phyloP scores from a whole-genome alignment of 2,888 invertebrate genomes.

The Thyatira batis region DNA sequence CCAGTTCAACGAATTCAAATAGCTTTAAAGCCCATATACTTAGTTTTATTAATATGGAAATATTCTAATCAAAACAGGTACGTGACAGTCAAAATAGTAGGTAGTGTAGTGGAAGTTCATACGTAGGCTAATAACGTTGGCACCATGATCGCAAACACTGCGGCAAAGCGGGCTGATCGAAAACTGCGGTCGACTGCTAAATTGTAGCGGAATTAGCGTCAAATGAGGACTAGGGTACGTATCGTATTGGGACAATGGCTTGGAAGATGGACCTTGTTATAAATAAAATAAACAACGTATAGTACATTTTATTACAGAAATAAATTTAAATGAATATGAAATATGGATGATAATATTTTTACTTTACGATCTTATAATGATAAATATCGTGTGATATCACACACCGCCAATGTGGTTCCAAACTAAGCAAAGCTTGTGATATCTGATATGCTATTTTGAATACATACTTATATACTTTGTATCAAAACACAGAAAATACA shows the following conservation, averaged over 20 bases:
- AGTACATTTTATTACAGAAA: background rate
- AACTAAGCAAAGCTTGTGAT: too few species aligned
- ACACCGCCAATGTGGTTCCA: too few species aligned
- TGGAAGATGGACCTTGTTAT: conserved; percentile 1
- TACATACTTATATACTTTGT: too few species aligned
- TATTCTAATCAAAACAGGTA: background rate
- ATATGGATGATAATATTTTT: too few species aligned
- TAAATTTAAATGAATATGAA: too few species aligned
- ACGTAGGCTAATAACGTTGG: conserved; percentile 23
- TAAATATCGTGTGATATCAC: too few species aligned
- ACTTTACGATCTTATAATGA: too few species aligned
- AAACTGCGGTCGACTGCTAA: conserved; percentile 52
- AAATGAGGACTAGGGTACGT: conserved; percentile 26
- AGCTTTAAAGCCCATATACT: too few species aligned
- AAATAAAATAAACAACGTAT: conserved; percentile 5
- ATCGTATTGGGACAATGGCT: conserved; percentile 9
- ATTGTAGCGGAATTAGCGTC: conserved; percentile 38
- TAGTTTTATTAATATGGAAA: too few species aligned
- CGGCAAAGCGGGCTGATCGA: conserved; percentile 43
- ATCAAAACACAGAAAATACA: too few species aligned
- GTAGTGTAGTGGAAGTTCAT: conserved; percentile 13
- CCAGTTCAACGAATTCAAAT: too few species aligned
- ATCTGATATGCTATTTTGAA: too few species aligned
- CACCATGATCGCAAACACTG: conserved; percentile 19
- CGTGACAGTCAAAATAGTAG: background rate